phyloP scores from a whole-genome alignment of 2,888 invertebrate genomes.

The Xanthia icteritia region DNA sequence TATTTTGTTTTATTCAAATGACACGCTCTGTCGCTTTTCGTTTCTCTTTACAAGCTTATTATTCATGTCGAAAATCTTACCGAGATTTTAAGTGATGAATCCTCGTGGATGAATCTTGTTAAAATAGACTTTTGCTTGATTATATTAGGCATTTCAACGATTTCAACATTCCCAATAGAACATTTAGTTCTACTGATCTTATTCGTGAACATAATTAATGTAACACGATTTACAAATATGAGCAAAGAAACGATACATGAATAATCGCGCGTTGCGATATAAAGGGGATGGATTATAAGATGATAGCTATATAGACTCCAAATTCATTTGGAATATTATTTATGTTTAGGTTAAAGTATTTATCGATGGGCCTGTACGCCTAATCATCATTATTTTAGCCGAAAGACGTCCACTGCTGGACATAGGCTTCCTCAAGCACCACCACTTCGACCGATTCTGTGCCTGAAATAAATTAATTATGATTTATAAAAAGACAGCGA shows the following conservation, averaged over 20 bases:
- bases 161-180: too few relatives aligned
- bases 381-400: too few relatives aligned
- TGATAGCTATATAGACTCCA: not conserved
- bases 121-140: not conserved
- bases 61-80: not conserved
- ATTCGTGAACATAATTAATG: not conserved
- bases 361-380: too few relatives aligned
- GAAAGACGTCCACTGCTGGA: too few relatives aligned
- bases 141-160: not conserved
- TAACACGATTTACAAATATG: not conserved
- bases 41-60: not conserved
- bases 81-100: not conserved
- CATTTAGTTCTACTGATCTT: not conserved
- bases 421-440: too few relatives aligned
- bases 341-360: not conserved
- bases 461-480: not conserved
- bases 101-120: not conserved
- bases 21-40: slow-evolving; percentile 4
- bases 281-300: not conserved
- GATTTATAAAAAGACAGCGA: not conserved
- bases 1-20: slow-evolving; percentile 14
- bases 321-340: not conserved
- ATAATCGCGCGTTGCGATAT: not conserved
- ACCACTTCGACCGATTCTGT: too few relatives aligned
- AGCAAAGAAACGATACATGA: not conserved